Percentiles rank a stretch among this genome's conserved stretches.
Conservation (phyloP, 2,888 invertebrate species). For the Chromoteleia sp. region DNA sequence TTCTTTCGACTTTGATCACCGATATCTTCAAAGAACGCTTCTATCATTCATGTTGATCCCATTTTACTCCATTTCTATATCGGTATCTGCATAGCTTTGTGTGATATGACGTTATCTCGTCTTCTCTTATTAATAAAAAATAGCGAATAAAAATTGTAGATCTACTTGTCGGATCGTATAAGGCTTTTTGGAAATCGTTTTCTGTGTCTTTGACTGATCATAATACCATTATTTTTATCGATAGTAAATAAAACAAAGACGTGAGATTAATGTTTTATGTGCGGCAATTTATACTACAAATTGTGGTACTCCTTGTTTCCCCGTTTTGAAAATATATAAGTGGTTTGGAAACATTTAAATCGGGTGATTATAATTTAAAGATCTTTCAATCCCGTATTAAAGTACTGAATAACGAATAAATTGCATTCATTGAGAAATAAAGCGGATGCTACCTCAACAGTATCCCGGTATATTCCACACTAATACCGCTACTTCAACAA, state of each 20-base stretch:
- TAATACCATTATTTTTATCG: background rate
- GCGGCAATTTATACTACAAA: background rate
- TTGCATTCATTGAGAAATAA: conserved; percentile 60
- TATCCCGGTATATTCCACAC: conserved; percentile 43
- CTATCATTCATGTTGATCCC: conserved; percentile 81
- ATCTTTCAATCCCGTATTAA: conserved; percentile 26
- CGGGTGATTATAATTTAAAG: conserved; percentile 36
- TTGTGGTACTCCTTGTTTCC: background rate
- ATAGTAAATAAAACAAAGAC: background rate
- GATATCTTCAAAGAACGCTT: conserved; percentile 76
- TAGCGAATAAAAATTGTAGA: conserved; percentile 32
- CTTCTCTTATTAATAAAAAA: conserved; percentile 59
- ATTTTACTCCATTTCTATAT: conserved; percentile 82
- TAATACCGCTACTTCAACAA: conserved; percentile 54
- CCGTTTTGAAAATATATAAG: conserved; percentile 3
- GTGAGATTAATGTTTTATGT: too few species aligned
- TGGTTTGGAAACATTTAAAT: conserved; percentile 44
- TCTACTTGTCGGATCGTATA: conserved; percentile 27
- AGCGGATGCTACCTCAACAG: conserved; percentile 31
- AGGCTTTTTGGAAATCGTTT: conserved; percentile 14
- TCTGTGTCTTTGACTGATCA: conserved; percentile 17
- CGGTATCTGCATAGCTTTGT: conserved; percentile 75
- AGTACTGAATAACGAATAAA: conserved; percentile 47
- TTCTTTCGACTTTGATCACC: conserved; percentile 77
- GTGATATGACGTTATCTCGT: conserved; percentile 60